phyloP scores from a whole-genome alignment of 2,888 invertebrate genomes.

The Malachius bipustulatus region DNA sequence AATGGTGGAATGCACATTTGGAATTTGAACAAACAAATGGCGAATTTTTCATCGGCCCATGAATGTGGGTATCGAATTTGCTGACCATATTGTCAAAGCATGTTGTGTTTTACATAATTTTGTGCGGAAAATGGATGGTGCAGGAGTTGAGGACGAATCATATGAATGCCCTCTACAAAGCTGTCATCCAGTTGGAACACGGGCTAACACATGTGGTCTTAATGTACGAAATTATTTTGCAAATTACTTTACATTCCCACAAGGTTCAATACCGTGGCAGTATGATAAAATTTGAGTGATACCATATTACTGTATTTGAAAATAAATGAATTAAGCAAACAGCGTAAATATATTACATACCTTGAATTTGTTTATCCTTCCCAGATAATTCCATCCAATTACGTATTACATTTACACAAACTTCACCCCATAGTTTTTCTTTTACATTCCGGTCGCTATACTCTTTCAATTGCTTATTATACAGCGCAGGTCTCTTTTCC shows the following conservation, averaged over 20 bases:
- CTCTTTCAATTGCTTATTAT: too few relatives aligned
- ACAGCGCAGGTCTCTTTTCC: too few relatives aligned
- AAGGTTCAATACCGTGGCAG: constrained; percentile 7
- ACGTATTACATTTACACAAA: constrained; percentile 1
- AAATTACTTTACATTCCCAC: constrained; percentile 6
- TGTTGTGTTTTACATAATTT: constrained; percentile 5
- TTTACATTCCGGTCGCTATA: too few relatives aligned
- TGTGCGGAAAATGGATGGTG: too few relatives aligned
- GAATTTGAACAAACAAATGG: constrained; percentile 4
- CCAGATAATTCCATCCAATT: constrained; percentile 7
- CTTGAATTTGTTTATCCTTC: neutral
- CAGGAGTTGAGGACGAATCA: constrained; percentile 5
- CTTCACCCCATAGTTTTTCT: constrained; percentile 3
- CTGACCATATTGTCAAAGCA: constrained; percentile 1
- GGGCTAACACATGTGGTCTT: constrained; percentile 1
- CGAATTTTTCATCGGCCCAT: constrained; percentile 1
- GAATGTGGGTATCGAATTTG: constrained; percentile 4
- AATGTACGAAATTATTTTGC: constrained; percentile 7
- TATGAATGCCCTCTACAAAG: constrained; percentile 4
- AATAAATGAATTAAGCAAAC: constrained; percentile 3
- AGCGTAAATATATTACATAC: constrained; percentile 2
- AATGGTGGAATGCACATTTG: constrained; percentile 4
- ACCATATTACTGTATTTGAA: constrained; percentile 5
- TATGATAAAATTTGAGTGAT: constrained; percentile 8
- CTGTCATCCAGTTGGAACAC: constrained; percentile 3